Evolutionary conservation across 1,140 invertebrate species (phyloP).

Genomic region (Laodelphax striatellus): DNA sequence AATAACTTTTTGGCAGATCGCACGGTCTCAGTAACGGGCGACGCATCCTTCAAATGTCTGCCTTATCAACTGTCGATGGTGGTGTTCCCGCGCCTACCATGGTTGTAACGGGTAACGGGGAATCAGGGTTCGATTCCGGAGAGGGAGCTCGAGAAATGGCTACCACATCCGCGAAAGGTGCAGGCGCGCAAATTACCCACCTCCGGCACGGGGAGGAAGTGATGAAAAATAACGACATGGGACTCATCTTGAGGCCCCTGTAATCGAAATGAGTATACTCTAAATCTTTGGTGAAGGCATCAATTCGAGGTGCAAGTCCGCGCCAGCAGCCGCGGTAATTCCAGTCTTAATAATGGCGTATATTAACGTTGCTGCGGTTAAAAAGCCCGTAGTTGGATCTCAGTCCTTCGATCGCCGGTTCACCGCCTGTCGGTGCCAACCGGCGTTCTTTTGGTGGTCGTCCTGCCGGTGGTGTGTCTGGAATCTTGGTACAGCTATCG

Average conservation of each 20-base stretch:
- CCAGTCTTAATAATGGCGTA: slow-evolving; percentile 75
- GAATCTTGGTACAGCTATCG: neutral
- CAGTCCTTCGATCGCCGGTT: slow-evolving; percentile 45
- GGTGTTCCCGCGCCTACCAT: no score
- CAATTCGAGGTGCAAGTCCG: slow-evolving; percentile 84
- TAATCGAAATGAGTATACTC: slow-evolving; percentile 83
- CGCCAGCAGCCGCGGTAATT: slow-evolving; percentile 52
- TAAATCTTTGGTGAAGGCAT: slow-evolving; percentile 81
- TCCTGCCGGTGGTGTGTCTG: slow-evolving; percentile 29
- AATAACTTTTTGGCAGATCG: slow-evolving; percentile 64
- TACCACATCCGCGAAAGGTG: slow-evolving; percentile 42
- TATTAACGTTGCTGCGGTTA: slow-evolving; percentile 76
- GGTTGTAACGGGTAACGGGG: no score
- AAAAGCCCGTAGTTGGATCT: slow-evolving; percentile 62
- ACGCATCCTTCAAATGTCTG: slow-evolving; percentile 29
- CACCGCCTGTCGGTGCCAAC: slow-evolving; percentile 37
- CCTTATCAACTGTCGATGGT: no score
- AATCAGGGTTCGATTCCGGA: no score
- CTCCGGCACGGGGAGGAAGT: slow-evolving; percentile 55
- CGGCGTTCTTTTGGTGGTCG: slow-evolving; percentile 30
- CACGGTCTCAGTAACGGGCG: slow-evolving; percentile 35
- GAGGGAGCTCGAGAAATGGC: slow-evolving; percentile 71
- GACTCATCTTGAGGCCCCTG: slow-evolving; percentile 59
- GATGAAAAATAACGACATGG: slow-evolving; percentile 81
- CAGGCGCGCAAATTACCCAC: slow-evolving; percentile 35